Base-by-base conservation (phyloP, 2,113 vertebrate species). In the Spheniscus mendiculus region DNA sequence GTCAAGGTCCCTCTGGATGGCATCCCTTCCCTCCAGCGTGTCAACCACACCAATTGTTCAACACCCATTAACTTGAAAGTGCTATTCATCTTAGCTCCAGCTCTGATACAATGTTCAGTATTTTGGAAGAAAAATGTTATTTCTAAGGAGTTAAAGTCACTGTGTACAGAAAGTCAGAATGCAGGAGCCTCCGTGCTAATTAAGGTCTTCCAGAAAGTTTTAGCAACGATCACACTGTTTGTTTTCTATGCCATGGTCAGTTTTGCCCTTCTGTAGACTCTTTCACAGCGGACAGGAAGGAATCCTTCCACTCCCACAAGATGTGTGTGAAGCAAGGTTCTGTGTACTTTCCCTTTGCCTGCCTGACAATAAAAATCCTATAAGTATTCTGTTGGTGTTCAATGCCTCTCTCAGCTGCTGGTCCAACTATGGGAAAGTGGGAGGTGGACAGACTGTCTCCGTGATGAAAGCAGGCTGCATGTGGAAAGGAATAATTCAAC, bases 401-500 rank as follows among this genome's bases (percentile, higher is more conserved):
- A 49, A 80, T 95, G n/a, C 7, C 36, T 94, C 69, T 38, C 76
- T 27, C 77, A 99, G 99, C 26, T 99, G 99, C 97, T 99, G 98
- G 98, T 99, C 99, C 6, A 97, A 98, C 88, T 97, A 99, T 78
- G 99, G 99, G 25, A 98, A 92, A 97, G 98, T 97, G 17, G 99
- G 99, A 87, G 99, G 99, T 77, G 96, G 96, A 45, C 99, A 99
- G 96, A 94, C 89, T 14, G 83, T 99, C 61, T 99, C 98, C 30
- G 97, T 99, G 94, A 98, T 98, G 98, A 97, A 96, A 63, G 98
- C 96, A 30, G 98, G 98, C 19, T 99, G 99, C 97, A 98, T 98
- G 97, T 98, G 98, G 98, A 98, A 98, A 19, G 99, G 99, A 61
- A 94, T 99, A 58, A 99, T 98, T 40, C 97, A 99, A 15, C 99